These are phyloP conservation scores for Trachurus trachurus DNA, from an alignment of 2,797 vertebrate genomes.

Conservation along the genomic window DNA sequence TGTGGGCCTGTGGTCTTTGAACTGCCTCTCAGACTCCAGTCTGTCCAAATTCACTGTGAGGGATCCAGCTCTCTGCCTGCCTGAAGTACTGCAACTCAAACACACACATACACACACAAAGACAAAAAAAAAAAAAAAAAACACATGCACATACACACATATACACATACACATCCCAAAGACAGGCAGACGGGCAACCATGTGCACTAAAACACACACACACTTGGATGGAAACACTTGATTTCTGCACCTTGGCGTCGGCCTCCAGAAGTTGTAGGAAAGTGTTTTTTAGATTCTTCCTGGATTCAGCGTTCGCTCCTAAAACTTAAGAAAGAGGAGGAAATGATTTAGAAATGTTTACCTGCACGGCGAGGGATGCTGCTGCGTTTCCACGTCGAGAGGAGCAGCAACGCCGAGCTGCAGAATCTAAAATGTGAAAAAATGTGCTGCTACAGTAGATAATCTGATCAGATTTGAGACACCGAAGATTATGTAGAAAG, in stretches of 20 bases:
- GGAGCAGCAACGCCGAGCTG: not conserved
- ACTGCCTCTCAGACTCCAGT: slow-evolving; percentile 84
- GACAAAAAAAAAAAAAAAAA: slow-evolving; percentile 42
- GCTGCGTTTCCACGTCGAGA: not conserved
- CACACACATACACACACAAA: slow-evolving; percentile 44
- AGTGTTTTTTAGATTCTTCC: slow-evolving; percentile 45
- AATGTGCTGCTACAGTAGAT: not conserved
- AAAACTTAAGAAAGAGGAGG: slow-evolving; percentile 30
- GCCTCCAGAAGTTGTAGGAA: slow-evolving; percentile 62
- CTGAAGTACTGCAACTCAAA: slow-evolving; percentile 78
- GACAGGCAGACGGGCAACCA: slow-evolving; percentile 38
- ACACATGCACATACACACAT: slow-evolving; percentile 46
- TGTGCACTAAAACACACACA: slow-evolving; percentile 56
- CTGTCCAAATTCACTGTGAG: slow-evolving; percentile 84
- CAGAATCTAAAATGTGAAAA: not conserved
- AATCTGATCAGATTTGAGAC: not conserved
- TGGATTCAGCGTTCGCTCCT: slow-evolving; percentile 23
- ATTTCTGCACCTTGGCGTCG: slow-evolving; percentile 40
- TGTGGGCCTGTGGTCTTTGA: slow-evolving; percentile 85
- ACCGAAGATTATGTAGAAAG: too few species aligned
- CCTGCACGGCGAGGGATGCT: not conserved
- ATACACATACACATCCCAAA: slow-evolving; percentile 35
- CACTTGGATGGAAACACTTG: slow-evolving; percentile 38
- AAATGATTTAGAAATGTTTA: slow-evolving; percentile 24
- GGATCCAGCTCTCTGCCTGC: slow-evolving; percentile 79